A percentile compares a stretch with the other conserved stretches of the same genome.
phyloP scores from a whole-genome alignment of 1,140 invertebrate genomes.

The Neodiprion virginianus region DNA sequence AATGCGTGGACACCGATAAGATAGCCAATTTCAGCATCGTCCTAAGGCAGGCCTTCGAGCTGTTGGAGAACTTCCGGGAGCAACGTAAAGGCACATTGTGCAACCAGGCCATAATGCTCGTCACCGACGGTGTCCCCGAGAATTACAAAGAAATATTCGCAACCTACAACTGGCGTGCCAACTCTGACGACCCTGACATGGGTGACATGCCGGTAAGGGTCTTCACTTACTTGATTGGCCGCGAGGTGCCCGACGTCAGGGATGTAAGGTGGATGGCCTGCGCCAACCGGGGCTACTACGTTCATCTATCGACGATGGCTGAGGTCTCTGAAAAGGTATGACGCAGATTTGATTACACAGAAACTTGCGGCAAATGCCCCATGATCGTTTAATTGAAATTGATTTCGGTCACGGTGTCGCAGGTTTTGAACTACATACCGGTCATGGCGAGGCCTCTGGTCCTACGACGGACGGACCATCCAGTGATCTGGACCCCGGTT shows the following conservation, averaged over 20 bases:
- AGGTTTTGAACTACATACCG: slow-evolving; percentile 88
- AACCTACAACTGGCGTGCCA: slow-evolving; percentile 81
- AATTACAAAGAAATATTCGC: slow-evolving; percentile 92
- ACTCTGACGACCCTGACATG: slow-evolving; percentile 77
- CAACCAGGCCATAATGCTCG: slow-evolving; percentile 97
- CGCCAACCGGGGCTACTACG: slow-evolving; percentile 91
- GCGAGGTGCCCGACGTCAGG: slow-evolving; percentile 81
- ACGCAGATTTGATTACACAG: slow-evolving; percentile 1
- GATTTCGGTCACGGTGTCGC: background rate
- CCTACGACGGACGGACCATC: slow-evolving; percentile 78
- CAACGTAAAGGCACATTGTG: slow-evolving; percentile 69
- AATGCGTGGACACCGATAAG: slow-evolving; percentile 79
- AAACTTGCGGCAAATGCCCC: background rate
- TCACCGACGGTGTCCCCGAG: slow-evolving; percentile 96
- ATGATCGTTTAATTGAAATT: slow-evolving; percentile 6
- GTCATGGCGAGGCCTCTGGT: slow-evolving; percentile 90
- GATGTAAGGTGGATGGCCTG: slow-evolving; percentile 98
- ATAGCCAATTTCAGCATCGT: slow-evolving; percentile 96
- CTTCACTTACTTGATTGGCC: slow-evolving; percentile 97
- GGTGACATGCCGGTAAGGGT: slow-evolving; percentile 85
- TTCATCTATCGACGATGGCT: slow-evolving; percentile 89
- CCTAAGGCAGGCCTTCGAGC: slow-evolving; percentile 87
- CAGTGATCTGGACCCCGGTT: slow-evolving; percentile 88
- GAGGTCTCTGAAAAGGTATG: slow-evolving; percentile 88
- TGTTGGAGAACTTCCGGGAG: slow-evolving; percentile 71